These are phyloP conservation scores for Machimus rusticus DNA, from an alignment of 2,888 invertebrate genomes.

Conservation along the genomic window DNA sequence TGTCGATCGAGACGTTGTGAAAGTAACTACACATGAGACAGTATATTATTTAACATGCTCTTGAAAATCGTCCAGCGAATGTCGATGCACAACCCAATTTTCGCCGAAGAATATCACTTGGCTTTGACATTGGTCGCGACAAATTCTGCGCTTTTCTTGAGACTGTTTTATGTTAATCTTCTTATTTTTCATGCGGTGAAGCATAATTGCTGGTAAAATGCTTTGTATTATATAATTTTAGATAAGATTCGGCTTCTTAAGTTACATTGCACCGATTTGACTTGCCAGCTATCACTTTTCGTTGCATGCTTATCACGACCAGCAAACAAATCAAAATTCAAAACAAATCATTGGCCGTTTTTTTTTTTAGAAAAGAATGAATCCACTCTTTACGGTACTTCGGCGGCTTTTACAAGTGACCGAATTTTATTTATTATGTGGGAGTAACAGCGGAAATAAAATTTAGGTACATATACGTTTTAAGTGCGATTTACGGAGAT, in stretches of 20 bases:
- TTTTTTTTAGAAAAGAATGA: neutral
- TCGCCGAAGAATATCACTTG: neutral
- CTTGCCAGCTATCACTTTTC: neutral
- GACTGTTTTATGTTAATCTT: neutral
- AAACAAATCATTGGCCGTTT: neutral
- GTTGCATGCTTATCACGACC: neutral
- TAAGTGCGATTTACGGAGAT: neutral
- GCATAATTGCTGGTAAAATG: neutral
- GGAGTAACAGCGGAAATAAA: neutral
- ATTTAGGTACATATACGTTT: neutral
- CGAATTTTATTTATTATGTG: neutral
- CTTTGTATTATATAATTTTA: neutral
- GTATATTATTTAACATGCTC: neutral
- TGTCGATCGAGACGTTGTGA: neutral
- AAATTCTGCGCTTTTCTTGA: neutral
- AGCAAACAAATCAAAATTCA: neutral
- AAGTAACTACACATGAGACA: neutral
- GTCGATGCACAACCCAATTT: neutral
- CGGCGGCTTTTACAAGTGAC: neutral
- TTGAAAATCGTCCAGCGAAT: neutral
- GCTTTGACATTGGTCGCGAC: neutral
- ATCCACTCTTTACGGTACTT: neutral
- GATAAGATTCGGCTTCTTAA: neutral
- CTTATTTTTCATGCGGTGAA: neutral
- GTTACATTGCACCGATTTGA: neutral